phyloP scores from a whole-genome alignment of 2,797 vertebrate species.

The Myioborus miniatus region DNA sequence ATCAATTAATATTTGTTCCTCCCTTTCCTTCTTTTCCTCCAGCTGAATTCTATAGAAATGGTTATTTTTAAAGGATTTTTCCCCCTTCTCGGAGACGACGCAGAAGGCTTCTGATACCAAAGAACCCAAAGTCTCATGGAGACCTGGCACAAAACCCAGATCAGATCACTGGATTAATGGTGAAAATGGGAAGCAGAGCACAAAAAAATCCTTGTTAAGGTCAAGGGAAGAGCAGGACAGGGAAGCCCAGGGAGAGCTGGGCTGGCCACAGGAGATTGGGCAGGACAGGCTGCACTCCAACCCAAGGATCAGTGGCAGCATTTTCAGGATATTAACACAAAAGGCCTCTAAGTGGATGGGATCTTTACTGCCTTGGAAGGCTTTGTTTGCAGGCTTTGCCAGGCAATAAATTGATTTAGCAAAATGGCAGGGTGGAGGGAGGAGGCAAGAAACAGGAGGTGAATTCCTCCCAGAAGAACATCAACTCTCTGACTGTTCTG shows the following conservation, averaged over 20 bases:
- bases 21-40: not conserved
- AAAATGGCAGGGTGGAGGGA: conserved; percentile 31
- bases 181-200: not conserved
- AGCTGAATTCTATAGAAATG: not conserved
- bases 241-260: not conserved
- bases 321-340: not conserved
- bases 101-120: not conserved
- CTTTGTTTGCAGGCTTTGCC: not conserved
- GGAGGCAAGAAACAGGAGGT: not conserved
- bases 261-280: not conserved
- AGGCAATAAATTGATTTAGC: not conserved
- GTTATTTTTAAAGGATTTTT: not conserved
- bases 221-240: not conserved
- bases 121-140: not conserved
- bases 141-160: not conserved
- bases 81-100: not conserved
- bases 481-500: not conserved
- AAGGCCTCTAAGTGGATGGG: not conserved
- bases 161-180: not conserved
- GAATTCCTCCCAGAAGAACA: conserved; percentile 17
- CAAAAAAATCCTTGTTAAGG: not conserved
- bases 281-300: not conserved
- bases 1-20: not conserved
- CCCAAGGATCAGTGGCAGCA: not conserved
- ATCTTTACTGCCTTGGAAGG: not conserved